phyloP scores from a whole-genome alignment of 2,113 vertebrate genomes.

The Ranitomeya variabilis region DNA sequence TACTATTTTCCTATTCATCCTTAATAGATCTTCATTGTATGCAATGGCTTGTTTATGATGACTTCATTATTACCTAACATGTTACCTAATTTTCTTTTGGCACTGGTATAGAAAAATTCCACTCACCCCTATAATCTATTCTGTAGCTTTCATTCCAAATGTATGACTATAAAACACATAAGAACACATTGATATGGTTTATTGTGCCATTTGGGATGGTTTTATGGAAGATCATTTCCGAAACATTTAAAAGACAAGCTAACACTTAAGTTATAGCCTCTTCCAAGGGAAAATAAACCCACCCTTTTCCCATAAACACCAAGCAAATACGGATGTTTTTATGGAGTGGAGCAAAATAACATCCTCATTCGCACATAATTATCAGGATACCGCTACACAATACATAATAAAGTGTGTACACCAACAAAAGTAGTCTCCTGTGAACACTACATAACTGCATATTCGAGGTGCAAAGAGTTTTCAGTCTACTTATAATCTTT shows the following conservation, averaged over 20 bases:
- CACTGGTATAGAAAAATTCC: neutral
- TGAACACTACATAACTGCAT: neutral
- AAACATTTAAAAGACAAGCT: slow-evolving; percentile 11
- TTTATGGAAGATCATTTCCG: neutral
- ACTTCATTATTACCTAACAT: neutral
- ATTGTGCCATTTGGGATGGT: slow-evolving; percentile 3
- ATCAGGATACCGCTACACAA: neutral
- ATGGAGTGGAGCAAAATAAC: slow-evolving; percentile 40
- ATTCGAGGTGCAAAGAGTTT: neutral
- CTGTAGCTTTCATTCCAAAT: neutral
- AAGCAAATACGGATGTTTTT: slow-evolving; percentile 24
- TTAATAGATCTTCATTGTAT: neutral
- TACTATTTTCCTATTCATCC: too few species aligned
- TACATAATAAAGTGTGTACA: slow-evolving; percentile 15
- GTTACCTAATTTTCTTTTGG: neutral
- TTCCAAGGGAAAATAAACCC: slow-evolving; percentile 7
- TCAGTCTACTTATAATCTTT: neutral
- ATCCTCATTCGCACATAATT: slow-evolving; percentile 23
- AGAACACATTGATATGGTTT: slow-evolving; percentile 29
- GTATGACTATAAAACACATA: neutral
- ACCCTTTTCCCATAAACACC: slow-evolving; percentile 22
- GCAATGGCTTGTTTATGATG: neutral
- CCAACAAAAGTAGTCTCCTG: neutral
- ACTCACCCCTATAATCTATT: neutral
- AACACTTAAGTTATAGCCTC: neutral